Conservation (phyloP, 2,113 vertebrate genomes). For the Gopherus evgoodei region DNA sequence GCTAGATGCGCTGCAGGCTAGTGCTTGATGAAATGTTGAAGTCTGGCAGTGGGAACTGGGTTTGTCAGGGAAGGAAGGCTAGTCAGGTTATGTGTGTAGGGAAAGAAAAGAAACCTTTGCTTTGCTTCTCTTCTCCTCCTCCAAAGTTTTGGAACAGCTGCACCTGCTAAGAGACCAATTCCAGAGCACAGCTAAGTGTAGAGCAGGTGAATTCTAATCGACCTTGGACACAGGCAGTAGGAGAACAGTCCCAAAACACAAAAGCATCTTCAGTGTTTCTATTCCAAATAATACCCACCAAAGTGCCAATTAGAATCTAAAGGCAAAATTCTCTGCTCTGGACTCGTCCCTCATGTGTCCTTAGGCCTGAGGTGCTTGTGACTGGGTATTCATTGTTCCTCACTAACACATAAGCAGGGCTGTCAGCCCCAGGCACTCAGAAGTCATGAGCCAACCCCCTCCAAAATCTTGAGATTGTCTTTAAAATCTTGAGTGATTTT, state of each 20-base stretch:
- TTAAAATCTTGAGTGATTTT: not conserved
- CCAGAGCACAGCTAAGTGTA: not conserved
- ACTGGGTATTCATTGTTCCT: not conserved
- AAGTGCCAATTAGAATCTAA: not conserved
- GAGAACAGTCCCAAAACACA: not conserved
- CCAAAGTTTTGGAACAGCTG: not conserved
- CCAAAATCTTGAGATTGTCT: not conserved
- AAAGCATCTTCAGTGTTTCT: not conserved
- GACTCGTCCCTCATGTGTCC: not conserved
- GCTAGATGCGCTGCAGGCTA: constrained; percentile 25
- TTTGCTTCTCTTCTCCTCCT: not conserved
- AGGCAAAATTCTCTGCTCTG: not conserved
- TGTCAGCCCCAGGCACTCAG: not conserved
- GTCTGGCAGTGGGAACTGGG: constrained; percentile 13
- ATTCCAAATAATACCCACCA: not conserved
- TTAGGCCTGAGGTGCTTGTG: not conserved
- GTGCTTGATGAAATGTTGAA: not conserved
- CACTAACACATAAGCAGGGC: not conserved
- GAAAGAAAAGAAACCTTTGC: not conserved
- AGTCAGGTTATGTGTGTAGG: not conserved
- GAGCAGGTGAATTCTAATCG: not conserved
- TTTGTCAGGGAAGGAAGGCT: constrained; percentile 1
- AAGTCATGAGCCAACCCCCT: not conserved
- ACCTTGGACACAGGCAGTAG: not conserved
- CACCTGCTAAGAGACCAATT: not conserved